phyloP scores from a whole-genome alignment of 92 coral and sea anemone genomes.

The Actinostola sp. region DNA sequence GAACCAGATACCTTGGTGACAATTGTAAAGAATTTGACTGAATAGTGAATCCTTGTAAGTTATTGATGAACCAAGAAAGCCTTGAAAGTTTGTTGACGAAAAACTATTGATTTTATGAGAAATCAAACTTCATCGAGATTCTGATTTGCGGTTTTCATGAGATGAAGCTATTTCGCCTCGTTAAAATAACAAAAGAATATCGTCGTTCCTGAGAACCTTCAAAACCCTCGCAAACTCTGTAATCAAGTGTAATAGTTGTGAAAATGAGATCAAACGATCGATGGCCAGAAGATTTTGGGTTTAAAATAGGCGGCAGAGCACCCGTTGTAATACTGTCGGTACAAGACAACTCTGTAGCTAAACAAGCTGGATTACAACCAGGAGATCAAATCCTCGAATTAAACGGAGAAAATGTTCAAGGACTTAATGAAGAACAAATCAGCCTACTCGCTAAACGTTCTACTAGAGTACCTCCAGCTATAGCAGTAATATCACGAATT shows the following conservation, averaged over 20 bases:
- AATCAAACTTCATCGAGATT: constrained; percentile 5
- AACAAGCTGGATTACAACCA: constrained; percentile 93
- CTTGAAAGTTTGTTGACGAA: neutral
- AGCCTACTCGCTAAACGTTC: constrained; percentile 81
- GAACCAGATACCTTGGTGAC: constrained; percentile 28
- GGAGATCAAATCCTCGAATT: constrained; percentile 97
- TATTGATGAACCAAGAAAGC: constrained; percentile 1
- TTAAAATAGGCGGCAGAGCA: constrained; percentile 86
- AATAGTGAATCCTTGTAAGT: neutral
- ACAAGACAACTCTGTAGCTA: constrained; percentile 90
- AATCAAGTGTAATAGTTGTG: neutral
- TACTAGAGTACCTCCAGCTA: constrained; percentile 94
- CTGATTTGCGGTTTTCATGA: constrained; percentile 5
- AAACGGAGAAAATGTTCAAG: constrained; percentile 95
- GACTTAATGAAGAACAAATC: constrained; percentile 83
- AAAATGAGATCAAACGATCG: constrained; percentile 82
- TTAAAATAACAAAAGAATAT: neutral
- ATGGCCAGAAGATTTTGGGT: constrained; percentile 97
- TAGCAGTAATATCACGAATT: constrained; percentile 97
- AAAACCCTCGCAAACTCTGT: neutral
- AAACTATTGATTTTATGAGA: neutral
- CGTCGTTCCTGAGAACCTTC: neutral
- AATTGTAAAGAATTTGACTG: neutral
- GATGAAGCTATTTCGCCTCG: constrained; percentile 6
- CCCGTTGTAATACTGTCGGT: constrained; percentile 97